Evolutionary conservation across 1,140 invertebrate genomes (phyloP), one percentile per base, ranked within the genome.

Genomic region (Psilanteris sp.): DNA sequence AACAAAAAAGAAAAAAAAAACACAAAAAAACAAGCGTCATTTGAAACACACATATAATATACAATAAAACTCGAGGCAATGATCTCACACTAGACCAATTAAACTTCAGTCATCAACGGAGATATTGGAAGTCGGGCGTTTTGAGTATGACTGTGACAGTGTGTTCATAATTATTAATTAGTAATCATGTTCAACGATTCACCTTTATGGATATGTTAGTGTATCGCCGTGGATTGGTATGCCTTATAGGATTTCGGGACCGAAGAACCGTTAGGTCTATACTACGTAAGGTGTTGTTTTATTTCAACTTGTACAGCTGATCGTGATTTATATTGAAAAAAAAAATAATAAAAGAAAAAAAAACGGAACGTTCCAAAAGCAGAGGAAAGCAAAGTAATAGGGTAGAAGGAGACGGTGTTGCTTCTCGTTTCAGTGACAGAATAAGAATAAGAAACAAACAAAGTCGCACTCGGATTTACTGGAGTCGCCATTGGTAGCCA

Each of bases 121-220:
- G 67, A 24, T 43, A 34, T 36, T 68, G 64, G 41, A 41, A 57
- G 67, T 74, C 44, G 71, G 71, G 79, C 61, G 72, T 81, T 77
- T 76, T 54, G 79, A 80, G 81, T 81, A 81, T 81, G 81, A 85
- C 46, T 83, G 78, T 82, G 79, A 76, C 77, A 82, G 83, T 81
- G 85, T 88, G 85, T 88, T 88, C 85, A 85, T 82, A 75, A 81
- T 79, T 79, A 55, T 50, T 68, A 75, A 79, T 77, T 79, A 67
- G 54, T 78, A 80, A 71, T 39, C 46, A 61, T 76, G 52, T 74
- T 79, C 66, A 78, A 79, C 64, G 76, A 79, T 79, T 36, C 57
- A 78, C 46, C 36, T 57, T 64, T 64, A 57, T 66, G 54, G 32
- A 55, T 66, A 76, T 77, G 74, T 76, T 62, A 75, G 75, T 79